Base-by-base conservation (phyloP, 2,797 vertebrate genomes). In the Peromyscus melanophrys region DNA sequence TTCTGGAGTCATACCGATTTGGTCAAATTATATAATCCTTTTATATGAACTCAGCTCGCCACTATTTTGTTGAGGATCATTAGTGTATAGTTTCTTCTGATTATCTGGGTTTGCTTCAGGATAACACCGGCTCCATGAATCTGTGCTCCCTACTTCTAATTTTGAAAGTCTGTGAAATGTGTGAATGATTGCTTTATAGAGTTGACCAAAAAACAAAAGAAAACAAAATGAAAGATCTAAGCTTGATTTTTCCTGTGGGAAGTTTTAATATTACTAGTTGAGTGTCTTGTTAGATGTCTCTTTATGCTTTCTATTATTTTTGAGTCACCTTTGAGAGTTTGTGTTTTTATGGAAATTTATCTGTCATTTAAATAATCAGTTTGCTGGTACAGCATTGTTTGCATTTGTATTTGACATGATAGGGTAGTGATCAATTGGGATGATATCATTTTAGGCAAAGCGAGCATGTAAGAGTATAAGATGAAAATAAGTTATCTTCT, bases 231-330 rank as follows among this genome's bases (percentile, higher is more conserved):
- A 27, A 59, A 6, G 57, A 85, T 67, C 25, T 85, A 29, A 67
- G 29, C 43, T 19, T 95, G 43, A 1, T 12, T 75, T 95, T 96
- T 94, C 55, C 34, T 61, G 46, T 55, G 27, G 29, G 3, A 87
- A 96, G n/a, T 86, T 94, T 96, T 40, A 46, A 88, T 81, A 82
- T 94, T 71, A 92, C 19, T 91, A 85, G 81, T 87, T 96, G 19
- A 69, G 17, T 82, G 14, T 78, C 52, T 92, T 94, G 2, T 59
- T 77, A 59, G 10, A 69, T 65, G 23, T 59, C 59, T 61, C 7
- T 78, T 94, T 65, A 81, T 46, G 46, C 92, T 92, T 89, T 90
- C 59, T 78, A 59, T 80, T 94, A 92, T 37, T 86, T 92, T 89
- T 67, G 17, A 94, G 29, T 94, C 29, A 46, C 3, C 63, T 90